Percentiles rank a stretch among this genome's conserved stretches.
phyloP scores from a whole-genome alignment of 2,888 invertebrate genomes.

The Suillia variegata region DNA sequence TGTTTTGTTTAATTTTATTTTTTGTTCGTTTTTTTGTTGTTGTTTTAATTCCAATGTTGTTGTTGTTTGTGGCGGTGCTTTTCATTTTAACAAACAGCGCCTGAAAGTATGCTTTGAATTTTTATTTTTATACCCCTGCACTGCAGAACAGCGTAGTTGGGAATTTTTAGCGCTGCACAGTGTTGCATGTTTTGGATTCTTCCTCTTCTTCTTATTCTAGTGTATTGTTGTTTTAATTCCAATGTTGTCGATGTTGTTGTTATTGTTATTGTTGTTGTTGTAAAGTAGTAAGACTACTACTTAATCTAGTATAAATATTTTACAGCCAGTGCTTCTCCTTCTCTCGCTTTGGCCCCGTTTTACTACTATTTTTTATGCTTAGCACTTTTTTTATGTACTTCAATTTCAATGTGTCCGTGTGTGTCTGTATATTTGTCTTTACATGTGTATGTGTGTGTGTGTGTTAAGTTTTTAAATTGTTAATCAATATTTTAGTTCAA shows the following conservation, averaged over 20 bases:
- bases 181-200: not conserved
- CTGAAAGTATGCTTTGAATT: slow-evolving; percentile 8
- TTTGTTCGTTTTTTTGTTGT: too few species aligned
- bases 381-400: too few species aligned
- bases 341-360: not conserved
- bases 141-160: too few species aligned
- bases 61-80: too few species aligned
- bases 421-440: not conserved
- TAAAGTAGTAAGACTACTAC: too few species aligned
- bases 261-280: too few species aligned
- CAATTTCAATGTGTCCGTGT: slow-evolving; percentile 7
- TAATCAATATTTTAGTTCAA: slow-evolving; percentile 43
- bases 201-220: not conserved
- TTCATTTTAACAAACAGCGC: slow-evolving; percentile 5
- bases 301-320: too few species aligned
- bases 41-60: too few species aligned
- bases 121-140: not conserved
- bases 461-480: slow-evolving; percentile 30
- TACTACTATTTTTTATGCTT: not conserved
- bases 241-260: too few species aligned
- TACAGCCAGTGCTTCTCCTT: not conserved
- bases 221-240: too few species aligned
- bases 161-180: not conserved
- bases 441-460: not conserved
- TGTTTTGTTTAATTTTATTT: too few species aligned